Base-by-base conservation (phyloP, 2,113 vertebrate genomes). In the Syrmaticus mikado region DNA sequence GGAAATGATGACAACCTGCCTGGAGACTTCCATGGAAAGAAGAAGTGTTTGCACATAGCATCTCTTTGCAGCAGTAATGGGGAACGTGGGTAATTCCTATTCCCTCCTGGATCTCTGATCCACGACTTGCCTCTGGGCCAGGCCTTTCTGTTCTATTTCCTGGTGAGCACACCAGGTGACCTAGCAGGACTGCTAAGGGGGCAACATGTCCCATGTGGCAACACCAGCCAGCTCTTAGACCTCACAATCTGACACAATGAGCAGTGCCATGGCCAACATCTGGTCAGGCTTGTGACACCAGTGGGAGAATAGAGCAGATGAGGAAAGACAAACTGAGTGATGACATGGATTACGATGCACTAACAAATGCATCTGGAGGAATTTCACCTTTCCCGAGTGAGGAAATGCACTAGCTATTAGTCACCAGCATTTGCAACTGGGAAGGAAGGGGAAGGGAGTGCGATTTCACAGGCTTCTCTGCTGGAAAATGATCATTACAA, bases 371-470 rank as follows among this genome's bases (percentile, higher is more conserved):
- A 67, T 58, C 38, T 85, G 80, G 46, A 82, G 41, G 25, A 80
- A 89, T 87, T 93, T 92, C 74, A 94, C 94, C 64, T 89, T 60
- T 86, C 60, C 34, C 18, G 45, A 57, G 41, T 64, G 38, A 94
- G 84, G 89, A 95, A 87, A 91, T 65, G 72, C 38, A 60, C 87
- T 80, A 80, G 74, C 73, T 88, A 70, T 92, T 89, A 95, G 81
- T 94, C 91, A 94, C 75, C 58, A 81, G 68, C 72, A 91, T 75
- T 70, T 85, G 25, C 53, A 83, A 80, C 55, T 36, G 50, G 62
- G 72, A 90, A 92, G 60, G 72, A 95, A 95, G 18, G 41, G 85
- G 73, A 94, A 85, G 48, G 41, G 82, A 87, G 41, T 48, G 75
- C 64, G 67, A 95, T 53, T 94, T 79, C 74, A 87, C 14, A 45